Percentiles rank a stretch among this genome's conserved stretches.
phyloP scores from a whole-genome alignment of 2,113 vertebrate genomes.

The Himantopus leucocephalus region DNA sequence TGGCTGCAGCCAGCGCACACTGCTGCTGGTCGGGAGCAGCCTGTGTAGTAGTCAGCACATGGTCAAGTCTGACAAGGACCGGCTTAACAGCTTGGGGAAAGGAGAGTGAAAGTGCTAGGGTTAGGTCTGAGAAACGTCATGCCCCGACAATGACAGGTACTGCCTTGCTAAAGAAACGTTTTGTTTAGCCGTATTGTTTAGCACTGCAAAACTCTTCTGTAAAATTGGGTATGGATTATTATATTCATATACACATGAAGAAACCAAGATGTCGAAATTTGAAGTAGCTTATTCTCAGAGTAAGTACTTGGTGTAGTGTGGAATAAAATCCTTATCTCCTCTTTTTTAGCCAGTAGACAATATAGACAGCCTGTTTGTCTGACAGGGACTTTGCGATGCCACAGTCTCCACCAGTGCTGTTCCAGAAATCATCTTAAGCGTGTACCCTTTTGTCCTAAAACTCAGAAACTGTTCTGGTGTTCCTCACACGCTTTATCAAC shows the following conservation, averaged over 20 bases:
- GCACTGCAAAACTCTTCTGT: not conserved
- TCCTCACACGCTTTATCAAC: not conserved
- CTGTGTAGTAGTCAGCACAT: not conserved
- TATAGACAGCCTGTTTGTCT: not conserved
- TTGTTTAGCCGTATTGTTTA: not conserved
- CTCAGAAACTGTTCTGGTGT: not conserved
- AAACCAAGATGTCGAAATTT: not conserved
- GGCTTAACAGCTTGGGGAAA: not conserved
- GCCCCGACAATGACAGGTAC: not conserved
- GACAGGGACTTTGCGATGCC: not conserved
- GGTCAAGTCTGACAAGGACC: not conserved
- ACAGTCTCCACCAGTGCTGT: not conserved
- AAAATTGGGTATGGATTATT: not conserved
- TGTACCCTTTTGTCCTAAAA: not conserved
- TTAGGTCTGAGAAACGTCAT: accelerated
- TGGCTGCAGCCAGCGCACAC: not conserved
- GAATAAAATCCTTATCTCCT: not conserved
- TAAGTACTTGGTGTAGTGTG: not conserved
- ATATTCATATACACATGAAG: not conserved
- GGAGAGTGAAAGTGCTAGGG: not conserved
- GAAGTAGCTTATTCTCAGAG: not conserved
- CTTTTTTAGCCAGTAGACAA: not conserved
- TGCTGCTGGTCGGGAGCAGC: not conserved
- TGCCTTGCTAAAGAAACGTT: not conserved
- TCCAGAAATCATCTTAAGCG: not conserved